Base-by-base conservation (phyloP, 2,888 invertebrate species). In the Resseliella maxima region DNA sequence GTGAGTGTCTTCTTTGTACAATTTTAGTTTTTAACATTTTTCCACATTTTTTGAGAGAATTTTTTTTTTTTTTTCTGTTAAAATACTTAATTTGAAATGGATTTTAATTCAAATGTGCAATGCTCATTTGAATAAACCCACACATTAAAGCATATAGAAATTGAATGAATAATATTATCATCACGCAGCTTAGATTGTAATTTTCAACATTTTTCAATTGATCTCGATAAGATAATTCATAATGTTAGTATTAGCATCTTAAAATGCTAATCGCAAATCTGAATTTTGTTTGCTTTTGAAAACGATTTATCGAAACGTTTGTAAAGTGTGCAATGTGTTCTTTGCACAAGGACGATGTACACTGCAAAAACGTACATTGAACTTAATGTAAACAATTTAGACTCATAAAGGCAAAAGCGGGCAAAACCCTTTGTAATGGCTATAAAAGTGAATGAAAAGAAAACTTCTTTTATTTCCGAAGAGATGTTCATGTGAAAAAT, bases 1-100 rank as follows among this genome's bases (percentile, higher is more conserved):
- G 97, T 97, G 92, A 94, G 93, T 89, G 59, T 15, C 15, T 15
- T n/a, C n/a, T n/a, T n/a, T n/a, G n/a, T n/a, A n/a, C n/a, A n/a
- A n/a, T n/a, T 50, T 72, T 81, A 59, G 54, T 27, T 31, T 36
- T 83, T 38, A 36, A 31, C 6, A 64, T 27, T 64, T 31, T 83
- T 72, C 24, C 6, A 27, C 24, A 10, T 72, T 72, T 72, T 72
- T 35, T 35, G 18, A 50, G 18, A 18, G 2, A 50, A 18, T 72
- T 35, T 72, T 72, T 35, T 35, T 35, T 72, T 59, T 59, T 8
- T 59, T 18, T 31, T 72, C 31, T 72, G n/a, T 72, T 72, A n/a
- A 18, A 3, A 31, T 31, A 31, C 31, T 5, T 31, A 15, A 72
- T 24, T 24, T 59, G 27, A 59, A 27, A 59, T 24, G 12, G 2